A percentile compares a stretch with the other conserved stretches of the same genome.
Conservation (phyloP, 2,113 vertebrate genomes). For the Trogon surrucura region DNA sequence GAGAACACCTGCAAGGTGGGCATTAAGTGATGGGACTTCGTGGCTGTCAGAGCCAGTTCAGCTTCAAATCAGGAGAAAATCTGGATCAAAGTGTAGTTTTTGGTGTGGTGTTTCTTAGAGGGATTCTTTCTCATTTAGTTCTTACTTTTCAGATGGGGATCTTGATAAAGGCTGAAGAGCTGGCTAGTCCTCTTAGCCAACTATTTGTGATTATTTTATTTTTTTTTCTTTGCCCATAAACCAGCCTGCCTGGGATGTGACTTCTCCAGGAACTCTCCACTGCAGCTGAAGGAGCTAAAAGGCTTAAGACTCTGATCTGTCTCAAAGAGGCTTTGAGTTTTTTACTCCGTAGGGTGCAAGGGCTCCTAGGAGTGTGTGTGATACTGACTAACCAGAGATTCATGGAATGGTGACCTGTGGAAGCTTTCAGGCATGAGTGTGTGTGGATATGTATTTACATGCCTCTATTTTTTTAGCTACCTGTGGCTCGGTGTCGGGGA, state of each 20-base stretch:
- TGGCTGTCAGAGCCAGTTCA: neutral
- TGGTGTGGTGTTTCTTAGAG: neutral
- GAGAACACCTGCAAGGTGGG: neutral
- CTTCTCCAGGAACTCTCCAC: neutral
- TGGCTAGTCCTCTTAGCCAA: neutral
- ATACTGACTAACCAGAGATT: neutral
- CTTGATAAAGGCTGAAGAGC: neutral
- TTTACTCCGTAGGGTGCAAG: neutral
- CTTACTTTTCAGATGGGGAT: neutral
- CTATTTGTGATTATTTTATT: too few species aligned
- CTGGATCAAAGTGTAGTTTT: neutral
- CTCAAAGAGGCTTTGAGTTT: neutral
- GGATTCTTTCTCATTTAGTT: neutral
- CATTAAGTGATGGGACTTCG: neutral
- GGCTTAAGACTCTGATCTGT: neutral
- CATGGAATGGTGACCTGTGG: neutral
- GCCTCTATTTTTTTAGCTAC: neutral
- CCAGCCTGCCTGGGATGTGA: neutral
- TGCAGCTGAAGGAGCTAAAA: neutral
- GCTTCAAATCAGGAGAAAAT: neutral
- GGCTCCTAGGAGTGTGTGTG: neutral
- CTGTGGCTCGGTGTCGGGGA: neutral
- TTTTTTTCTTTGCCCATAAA: neutral
- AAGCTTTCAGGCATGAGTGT: neutral
- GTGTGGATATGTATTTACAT: neutral